Percentiles rank a stretch among this genome's conserved stretches.
phyloP scores from a whole-genome alignment of 2,888 invertebrate genomes.

The Leptogaster cylindrica region DNA sequence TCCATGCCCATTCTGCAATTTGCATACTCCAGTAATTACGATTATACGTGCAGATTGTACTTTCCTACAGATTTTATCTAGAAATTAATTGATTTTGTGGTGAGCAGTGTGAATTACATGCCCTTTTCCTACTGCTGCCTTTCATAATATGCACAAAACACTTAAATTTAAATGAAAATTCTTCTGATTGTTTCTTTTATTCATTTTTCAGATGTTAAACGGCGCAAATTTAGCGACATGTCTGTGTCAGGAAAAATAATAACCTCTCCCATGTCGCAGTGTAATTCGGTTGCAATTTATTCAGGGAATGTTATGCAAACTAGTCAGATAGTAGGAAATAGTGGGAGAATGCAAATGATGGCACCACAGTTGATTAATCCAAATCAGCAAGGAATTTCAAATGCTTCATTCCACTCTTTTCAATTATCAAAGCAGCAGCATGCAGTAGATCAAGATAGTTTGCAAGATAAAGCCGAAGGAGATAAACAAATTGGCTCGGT shows the following conservation, averaged over 20 bases:
- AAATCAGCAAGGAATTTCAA: conserved; percentile 31
- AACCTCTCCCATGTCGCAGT: conserved; percentile 47
- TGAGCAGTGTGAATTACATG: conserved; percentile 2
- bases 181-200: too few relatives aligned
- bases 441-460: conserved; percentile 2
- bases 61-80: conserved; percentile 16
- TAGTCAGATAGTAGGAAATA: conserved; percentile 43
- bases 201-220: conserved; percentile 53
- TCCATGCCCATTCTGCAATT: conserved; percentile 29
- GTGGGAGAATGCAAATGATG: conserved; percentile 17
- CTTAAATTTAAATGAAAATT: neutral
- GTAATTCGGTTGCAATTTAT: conserved; percentile 45
- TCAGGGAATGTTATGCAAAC: conserved; percentile 47
- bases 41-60: conserved; percentile 40
- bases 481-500: conserved; percentile 50
- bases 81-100: conserved; percentile 29
- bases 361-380: conserved; percentile 7
- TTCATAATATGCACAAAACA: neutral
- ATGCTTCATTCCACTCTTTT: neutral
- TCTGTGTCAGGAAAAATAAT: conserved; percentile 45
- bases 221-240: conserved; percentile 51
- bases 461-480: conserved; percentile 22
- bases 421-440: conserved; percentile 21
- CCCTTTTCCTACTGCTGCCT: conserved; percentile 4
- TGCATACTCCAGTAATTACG: conserved; percentile 40